Evolutionary conservation across 1,140 invertebrate species (phyloP).

Genomic region (Camponotus pennsylvanicus): DNA sequence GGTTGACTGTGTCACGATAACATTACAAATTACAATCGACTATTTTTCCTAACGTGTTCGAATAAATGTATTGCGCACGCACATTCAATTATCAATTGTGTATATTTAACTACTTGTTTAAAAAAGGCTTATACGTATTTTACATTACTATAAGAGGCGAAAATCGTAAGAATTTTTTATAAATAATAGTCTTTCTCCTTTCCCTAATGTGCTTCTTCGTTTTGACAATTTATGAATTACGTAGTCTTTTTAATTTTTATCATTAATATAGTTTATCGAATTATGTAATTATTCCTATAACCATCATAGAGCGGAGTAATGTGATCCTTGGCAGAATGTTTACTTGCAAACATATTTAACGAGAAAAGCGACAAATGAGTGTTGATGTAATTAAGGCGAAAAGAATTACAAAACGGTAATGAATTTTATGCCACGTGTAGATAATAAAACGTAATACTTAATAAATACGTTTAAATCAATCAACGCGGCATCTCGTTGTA

Average conservation of each 20-base stretch:
- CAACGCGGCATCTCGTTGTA: background rate
- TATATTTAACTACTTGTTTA: background rate
- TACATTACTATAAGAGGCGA: background rate
- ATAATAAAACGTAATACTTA: background rate
- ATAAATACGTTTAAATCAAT: background rate
- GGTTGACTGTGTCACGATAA: constrained; percentile 46
- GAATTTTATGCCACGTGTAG: background rate
- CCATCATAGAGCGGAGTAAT: too few species aligned
- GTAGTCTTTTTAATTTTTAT: background rate
- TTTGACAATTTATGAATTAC: background rate
- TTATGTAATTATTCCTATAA: background rate
- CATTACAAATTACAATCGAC: background rate
- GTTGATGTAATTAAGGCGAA: background rate
- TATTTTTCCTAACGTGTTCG: background rate
- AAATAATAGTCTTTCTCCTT: background rate
- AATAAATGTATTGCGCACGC: background rate
- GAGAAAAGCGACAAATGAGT: background rate
- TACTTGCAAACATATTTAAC: background rate
- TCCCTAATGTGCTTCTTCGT: background rate
- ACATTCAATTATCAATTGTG: background rate
- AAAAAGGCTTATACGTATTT: too few species aligned
- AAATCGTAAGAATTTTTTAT: background rate
- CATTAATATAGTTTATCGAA: background rate
- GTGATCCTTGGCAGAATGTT: background rate
- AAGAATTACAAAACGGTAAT: too few species aligned